Percentiles rank a stretch among this genome's conserved stretches.
These are phyloP conservation scores for Lottia scabra DNA, from an alignment of 2,888 invertebrate genomes.

Conservation along the genomic window DNA sequence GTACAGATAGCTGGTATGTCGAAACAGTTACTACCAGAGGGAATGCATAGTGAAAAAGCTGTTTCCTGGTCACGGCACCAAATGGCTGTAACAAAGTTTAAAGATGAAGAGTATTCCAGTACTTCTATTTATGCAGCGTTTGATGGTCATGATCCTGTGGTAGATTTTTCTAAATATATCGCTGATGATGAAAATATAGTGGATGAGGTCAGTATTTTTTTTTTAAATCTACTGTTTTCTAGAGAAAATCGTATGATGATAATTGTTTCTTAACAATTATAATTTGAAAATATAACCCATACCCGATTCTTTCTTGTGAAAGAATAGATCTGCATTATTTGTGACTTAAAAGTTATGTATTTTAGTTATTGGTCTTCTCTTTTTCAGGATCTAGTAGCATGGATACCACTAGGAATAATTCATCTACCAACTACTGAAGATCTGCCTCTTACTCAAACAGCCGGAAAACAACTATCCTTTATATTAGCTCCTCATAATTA, in stretches of 20 bases:
- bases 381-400: conserved; percentile 4
- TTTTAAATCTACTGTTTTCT: too few species aligned
- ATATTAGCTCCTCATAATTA: not conserved
- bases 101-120: conserved; percentile 46
- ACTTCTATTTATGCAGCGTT: conserved; percentile 45
- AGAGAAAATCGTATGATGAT: too few species aligned
- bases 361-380: too few species aligned
- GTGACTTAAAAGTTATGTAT: too few species aligned
- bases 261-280: too few species aligned
- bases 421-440: conserved; percentile 12
- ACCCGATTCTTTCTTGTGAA: too few species aligned
- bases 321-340: too few species aligned
- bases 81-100: conserved; percentile 51
- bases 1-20: conserved; percentile 38
- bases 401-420: conserved; percentile 3
- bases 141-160: conserved; percentile 43
- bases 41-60: conserved; percentile 40
- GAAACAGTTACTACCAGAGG: conserved; percentile 45
- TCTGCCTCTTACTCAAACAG: conserved; percentile 1
- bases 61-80: conserved; percentile 57
- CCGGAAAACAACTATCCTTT: not conserved
- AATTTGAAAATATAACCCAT: too few species aligned
- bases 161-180: conserved; percentile 45
- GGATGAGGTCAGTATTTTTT: conserved; percentile 39
- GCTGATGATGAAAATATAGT: conserved; percentile 46